Base-by-base conservation (phyloP, 1,140 invertebrate genomes). In the Pygmarrhopalites habei region DNA sequence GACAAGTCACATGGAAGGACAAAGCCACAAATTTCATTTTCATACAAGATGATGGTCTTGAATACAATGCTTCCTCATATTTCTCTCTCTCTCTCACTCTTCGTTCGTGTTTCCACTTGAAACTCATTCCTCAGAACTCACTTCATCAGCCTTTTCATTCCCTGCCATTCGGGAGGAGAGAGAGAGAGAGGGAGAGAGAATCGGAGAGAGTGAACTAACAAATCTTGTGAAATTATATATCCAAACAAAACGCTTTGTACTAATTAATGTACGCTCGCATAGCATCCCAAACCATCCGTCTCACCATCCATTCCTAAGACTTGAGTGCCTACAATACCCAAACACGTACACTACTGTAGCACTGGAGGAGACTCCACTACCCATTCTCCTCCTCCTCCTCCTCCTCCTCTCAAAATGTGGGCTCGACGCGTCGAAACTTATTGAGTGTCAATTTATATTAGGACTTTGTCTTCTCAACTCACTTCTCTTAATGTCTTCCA, bases 1-100 rank as follows among this genome's bases (percentile, higher is more conserved):
- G 23, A 52, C 7, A n/a, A 46, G 43, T 10, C 5, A n/a, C 7
- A 12, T 4, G 26, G 15, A 26, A 15, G 3, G 23, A 52, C 49
- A 52, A 52, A 52, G 49, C 49, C 49, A 29, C 49, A 52, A 52
- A 52, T 52, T 52, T 52, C 49, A 52, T 52, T 52, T 52, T 52
- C 49, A 52, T 52, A 35, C 32, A 43, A 25, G n/a, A n/a, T 28
- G 41, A 58, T 43, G 56, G 29, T 15, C 28, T 46, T 46, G n/a
- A n/a, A 21, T 15, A 58, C 56, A 58, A 58, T 58, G 21, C 35
- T 46, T 41, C 44, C 56, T 25, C 56, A 43, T 52, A 52, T 52
- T 52, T 52, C 35, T 39, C 14, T 57, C 44, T 47, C 17, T 47
- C 5, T 35, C 32, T 35, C 32, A 10, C 5, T 35, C 32, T 35